Evolutionary conservation across 2,888 invertebrate genomes (phyloP).

Genomic region (Calameuta idolon): DNA sequence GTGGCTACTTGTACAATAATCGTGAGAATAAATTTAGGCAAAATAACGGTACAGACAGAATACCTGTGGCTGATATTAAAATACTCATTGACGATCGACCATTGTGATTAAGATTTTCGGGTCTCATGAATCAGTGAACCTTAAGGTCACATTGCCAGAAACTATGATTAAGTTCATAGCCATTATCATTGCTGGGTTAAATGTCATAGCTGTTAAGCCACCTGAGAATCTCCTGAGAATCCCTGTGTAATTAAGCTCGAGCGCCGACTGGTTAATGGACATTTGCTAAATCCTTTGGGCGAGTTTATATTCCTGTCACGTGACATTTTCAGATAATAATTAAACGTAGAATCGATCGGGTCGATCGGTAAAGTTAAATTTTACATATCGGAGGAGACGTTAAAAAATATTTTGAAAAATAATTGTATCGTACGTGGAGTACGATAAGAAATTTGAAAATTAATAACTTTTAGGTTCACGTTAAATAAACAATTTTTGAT

Average conservation of each 20-base stretch:
- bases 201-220: background rate
- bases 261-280: background rate
- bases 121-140: background rate
- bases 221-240: background rate
- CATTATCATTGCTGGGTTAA: background rate
- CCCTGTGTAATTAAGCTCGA: background rate
- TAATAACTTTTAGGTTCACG: background rate
- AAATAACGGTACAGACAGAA: background rate
- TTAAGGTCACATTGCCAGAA: background rate
- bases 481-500: background rate
- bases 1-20: background rate
- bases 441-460: background rate
- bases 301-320: background rate
- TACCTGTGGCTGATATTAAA: background rate
- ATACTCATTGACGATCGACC: background rate
- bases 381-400: background rate
- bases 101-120: background rate
- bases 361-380: background rate
- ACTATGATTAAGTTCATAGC: background rate
- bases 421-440: no score
- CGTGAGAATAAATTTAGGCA: conserved; percentile 9
- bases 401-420: background rate
- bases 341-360: background rate
- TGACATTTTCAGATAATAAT: background rate
- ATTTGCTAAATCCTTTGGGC: background rate